Evolutionary conservation across 2,113 vertebrate genomes (phyloP), one percentile per base, ranked within the genome.

Genomic region (Microtus richardsoni): DNA sequence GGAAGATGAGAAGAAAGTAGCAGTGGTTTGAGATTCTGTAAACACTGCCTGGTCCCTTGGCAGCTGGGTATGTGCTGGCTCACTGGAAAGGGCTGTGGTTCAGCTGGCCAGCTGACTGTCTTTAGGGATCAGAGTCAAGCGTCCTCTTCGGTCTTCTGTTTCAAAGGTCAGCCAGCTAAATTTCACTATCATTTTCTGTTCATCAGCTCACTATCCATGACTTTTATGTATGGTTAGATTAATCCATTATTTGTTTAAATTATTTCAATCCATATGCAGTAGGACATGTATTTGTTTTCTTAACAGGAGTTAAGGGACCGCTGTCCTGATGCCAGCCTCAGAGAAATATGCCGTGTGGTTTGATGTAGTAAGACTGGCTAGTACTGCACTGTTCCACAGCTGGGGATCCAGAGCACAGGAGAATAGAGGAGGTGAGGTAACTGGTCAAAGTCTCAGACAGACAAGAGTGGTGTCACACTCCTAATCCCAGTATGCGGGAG

Each of bases 1-100:
- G 64, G 58, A 96, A 88, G 90, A 93, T 64, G 74, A 96, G 75
- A 95, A 84, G 88, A 93, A 93, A 94, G 84, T 49, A 91, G 70
- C 77, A 44, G 30, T 91, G 92, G 66, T 33, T 74, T 88, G 88
- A 68, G 73, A 94, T 95, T 91, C 91, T 96, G 94, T 85, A 94
- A 95, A 91, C 58, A n/a, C 68, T 83, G 13, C 66, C 62, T 33
- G 21, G 64, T 82, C 21, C 62, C 44, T 84, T 88, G 75, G 92
- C 90, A 82, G 80, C 60, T 83, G 86, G 86, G 77, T 96, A 52
- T 60, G 28, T 60, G 84, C 49, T 96, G 93, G 90, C 88, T 89
- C 60, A 77, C 60, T 68, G 5, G 41, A 44, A 14, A 21, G 24
- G n/a, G 62, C 85, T 82, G 22, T 79, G 88, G 66, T 30, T 88